A percentile compares a stretch with the other conserved stretches of the same genome.
These are phyloP conservation scores for Hystrix cristata DNA, from an alignment of 2,113 vertebrate genomes.

Conservation along the genomic window DNA sequence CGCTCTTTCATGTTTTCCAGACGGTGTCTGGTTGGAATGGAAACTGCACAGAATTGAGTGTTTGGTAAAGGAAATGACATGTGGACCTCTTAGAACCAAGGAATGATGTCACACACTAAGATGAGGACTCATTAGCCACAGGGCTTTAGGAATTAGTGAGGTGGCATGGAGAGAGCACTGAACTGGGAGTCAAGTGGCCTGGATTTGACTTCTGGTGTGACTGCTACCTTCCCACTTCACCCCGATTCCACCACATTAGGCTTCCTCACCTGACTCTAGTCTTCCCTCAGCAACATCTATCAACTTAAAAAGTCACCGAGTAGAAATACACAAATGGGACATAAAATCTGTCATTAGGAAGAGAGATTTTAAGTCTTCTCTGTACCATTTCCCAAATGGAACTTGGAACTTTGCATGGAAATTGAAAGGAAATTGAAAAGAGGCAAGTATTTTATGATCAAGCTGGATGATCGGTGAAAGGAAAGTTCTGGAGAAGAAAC, in stretches of 20 bases:
- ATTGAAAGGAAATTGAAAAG: neutral
- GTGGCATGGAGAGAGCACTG: slow-evolving; percentile 41
- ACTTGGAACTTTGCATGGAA: neutral
- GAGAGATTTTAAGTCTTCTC: neutral
- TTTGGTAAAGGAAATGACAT: slow-evolving; percentile 84
- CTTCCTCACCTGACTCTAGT: neutral
- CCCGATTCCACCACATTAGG: neutral
- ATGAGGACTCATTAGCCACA: slow-evolving; percentile 20
- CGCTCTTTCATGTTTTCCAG: slow-evolving; percentile 88
- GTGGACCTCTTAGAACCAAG: slow-evolving; percentile 78
- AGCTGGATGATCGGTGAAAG: neutral
- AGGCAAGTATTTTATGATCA: neutral
- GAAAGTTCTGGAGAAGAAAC: neutral
- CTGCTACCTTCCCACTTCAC: neutral
- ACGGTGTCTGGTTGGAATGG: slow-evolving; percentile 83
- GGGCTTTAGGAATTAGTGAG: slow-evolving; percentile 33
- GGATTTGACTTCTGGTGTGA: neutral
- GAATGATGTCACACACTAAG: slow-evolving; percentile 70
- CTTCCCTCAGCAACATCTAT: neutral
- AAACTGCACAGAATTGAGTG: slow-evolving; percentile 83
- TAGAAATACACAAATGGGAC: neutral
- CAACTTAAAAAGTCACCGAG: neutral
- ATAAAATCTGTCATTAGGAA: neutral
- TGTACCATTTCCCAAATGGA: neutral
- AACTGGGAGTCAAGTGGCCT: neutral